Evolutionary conservation across 2,888 invertebrate species (phyloP).

Genomic region (Callosobruchus maculatus): DNA sequence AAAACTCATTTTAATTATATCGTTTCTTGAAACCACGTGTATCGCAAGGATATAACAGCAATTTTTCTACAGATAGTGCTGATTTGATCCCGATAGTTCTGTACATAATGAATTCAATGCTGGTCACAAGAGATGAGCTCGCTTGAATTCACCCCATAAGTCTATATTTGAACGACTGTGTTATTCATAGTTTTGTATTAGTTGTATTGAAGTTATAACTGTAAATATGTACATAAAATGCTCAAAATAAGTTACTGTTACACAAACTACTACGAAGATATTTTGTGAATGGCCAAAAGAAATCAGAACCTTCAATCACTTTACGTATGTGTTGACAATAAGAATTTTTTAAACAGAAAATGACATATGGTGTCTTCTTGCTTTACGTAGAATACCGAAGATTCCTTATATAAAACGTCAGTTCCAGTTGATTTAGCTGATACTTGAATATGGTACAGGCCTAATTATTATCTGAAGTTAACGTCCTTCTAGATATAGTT

Average conservation of each 20-base stretch:
- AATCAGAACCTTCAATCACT: not conserved
- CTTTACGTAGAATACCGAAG: too few species aligned
- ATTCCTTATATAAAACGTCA: too few species aligned
- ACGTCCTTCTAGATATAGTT: too few species aligned
- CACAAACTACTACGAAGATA: constrained; percentile 13
- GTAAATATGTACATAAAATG: constrained; percentile 34
- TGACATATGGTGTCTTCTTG: not conserved
- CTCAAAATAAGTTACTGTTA: constrained; percentile 25
- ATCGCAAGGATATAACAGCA: too few species aligned
- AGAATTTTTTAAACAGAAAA: not conserved
- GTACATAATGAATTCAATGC: not conserved
- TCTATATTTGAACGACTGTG: not conserved
- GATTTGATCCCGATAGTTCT: not conserved
- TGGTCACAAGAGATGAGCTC: not conserved
- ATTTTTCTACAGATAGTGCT: not conserved
- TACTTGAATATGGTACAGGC: too few species aligned
- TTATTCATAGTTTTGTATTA: not conserved
- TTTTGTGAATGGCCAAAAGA: constrained; percentile 14
- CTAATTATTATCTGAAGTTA: too few species aligned
- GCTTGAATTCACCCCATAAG: not conserved
- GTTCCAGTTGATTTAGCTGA: too few species aligned
- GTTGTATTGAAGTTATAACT: constrained; percentile 6
- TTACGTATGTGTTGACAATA: not conserved
- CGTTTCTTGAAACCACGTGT: too few species aligned
- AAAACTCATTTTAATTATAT: too few species aligned